phyloP scores from a whole-genome alignment of 2,888 invertebrate genomes.

The Alsophila aescularia region DNA sequence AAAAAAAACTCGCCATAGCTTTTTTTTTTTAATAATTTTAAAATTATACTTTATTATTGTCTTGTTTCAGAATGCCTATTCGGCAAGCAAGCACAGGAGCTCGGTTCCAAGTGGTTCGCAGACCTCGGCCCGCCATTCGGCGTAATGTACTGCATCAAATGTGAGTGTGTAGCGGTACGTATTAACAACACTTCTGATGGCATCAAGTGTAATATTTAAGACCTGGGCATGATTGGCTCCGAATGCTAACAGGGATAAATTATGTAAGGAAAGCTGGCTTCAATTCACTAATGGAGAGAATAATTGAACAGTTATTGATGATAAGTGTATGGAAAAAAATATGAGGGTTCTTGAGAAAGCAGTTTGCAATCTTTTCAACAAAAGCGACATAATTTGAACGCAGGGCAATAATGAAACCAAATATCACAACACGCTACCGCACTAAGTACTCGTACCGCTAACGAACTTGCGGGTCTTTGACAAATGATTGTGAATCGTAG shows the following conservation, averaged over 20 bases:
- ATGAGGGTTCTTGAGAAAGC: no score
- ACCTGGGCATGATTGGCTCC: constrained; percentile 2
- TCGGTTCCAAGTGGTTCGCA: constrained; percentile 96
- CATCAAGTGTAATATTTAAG: constrained; percentile 9
- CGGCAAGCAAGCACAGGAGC: constrained; percentile 93
- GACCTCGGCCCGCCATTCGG: constrained; percentile 97
- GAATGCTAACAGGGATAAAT: neutral
- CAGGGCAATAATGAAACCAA: neutral
- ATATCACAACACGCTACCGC: neutral
- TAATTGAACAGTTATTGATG: neutral
- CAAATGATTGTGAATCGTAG: neutral
- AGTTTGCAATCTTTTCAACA: no score
- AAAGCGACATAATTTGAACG: no score
- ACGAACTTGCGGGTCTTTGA: neutral
- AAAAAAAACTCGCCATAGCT: no score
- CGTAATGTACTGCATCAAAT: constrained; percentile 97
- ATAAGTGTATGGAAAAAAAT: neutral
- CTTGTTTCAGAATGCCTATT: constrained; percentile 95
- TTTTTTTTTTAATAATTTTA: no score
- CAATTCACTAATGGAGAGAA: neutral
- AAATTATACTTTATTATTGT: neutral
- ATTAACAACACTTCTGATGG: constrained; percentile 45
- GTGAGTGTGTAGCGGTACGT: constrained; percentile 97
- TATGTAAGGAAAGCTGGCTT: no score
- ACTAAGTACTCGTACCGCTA: neutral